Conservation (phyloP, 1,140 invertebrate species). For the Platyscapa corneri region DNA sequence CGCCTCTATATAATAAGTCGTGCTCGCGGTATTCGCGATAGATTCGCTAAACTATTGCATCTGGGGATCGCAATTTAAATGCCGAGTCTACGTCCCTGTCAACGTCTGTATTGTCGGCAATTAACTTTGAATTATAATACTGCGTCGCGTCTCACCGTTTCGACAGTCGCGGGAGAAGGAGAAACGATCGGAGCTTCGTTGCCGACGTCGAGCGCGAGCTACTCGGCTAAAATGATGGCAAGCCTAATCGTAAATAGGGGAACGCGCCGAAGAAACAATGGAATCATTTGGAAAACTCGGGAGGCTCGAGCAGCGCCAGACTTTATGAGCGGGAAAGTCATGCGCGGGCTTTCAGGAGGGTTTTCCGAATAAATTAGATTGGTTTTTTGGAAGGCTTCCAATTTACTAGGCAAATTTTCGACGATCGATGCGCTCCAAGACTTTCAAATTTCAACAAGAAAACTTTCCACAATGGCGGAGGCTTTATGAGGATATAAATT, state of each 20-base stretch:
- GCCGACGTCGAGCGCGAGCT: conserved; percentile 8
- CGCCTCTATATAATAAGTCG: background rate
- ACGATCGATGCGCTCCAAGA: background rate
- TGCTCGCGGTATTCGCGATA: conserved; percentile 23
- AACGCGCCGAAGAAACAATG: background rate
- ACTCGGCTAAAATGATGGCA: background rate
- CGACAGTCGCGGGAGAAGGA: conserved; percentile 1
- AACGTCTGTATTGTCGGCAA: conserved; percentile 42
- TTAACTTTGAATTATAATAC: conserved; percentile 48
- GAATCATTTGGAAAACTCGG: conserved; percentile 27
- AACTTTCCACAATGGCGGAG: conserved; percentile 25
- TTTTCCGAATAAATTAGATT: conserved; percentile 41
- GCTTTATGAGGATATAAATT: conserved; percentile 39
- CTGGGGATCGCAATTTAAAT: conserved; percentile 35
- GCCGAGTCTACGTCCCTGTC: background rate
- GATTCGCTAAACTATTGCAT: conserved; percentile 36
- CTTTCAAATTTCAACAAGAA: conserved; percentile 17
- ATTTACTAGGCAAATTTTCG: conserved; percentile 12
- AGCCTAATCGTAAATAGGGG: background rate
- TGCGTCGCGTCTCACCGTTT: background rate
- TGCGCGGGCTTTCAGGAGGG: background rate
- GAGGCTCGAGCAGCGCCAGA: background rate
- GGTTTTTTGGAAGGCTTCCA: background rate
- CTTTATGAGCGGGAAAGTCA: conserved; percentile 3
- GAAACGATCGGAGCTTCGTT: conserved; percentile 16